Evolutionary conservation across 2,113 vertebrate species (phyloP), one percentile per base, ranked within the genome.

Genomic region (Ictalurus punctatus): DNA sequence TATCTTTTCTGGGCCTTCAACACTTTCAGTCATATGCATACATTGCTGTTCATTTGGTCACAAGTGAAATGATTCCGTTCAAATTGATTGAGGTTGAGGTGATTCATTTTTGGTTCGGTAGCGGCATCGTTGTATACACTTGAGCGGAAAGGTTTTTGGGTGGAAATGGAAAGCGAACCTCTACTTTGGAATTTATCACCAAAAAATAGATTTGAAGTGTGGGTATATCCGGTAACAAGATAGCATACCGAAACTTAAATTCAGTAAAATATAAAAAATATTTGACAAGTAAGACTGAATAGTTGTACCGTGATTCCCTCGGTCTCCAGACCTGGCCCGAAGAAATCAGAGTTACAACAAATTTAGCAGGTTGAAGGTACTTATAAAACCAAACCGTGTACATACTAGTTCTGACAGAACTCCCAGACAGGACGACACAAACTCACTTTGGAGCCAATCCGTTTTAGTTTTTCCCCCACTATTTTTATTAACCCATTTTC

Each of bases 1-100:
- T 90, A 86, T 79, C 82, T 90, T 74, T 59, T 83, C 27, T 10
- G 25, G 44, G 48, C 69, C 19, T 44, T 69, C 17, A n/a, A 58
- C 37, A 25, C 54, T 13, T 44, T 81, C 3, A 40, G 37, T n/a
- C 54, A 63, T 78, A 58, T 87, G 54, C 56, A 81, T 85, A 61
- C 0, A 61, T 80, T 48, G 74, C 65, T 6, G 10, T 65, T 16
- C 23, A 56, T 86, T 83, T 65, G 23, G 34, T 83, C 14, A 65
- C 21, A 44, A 78, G 12, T 37, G 14, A 58, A 81, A 56, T 3
- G 48, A 52, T 80, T n/a, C 10, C 74, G 52, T 78, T 27, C 12
- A 19, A 12, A 52, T 80, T n/a, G 16, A 54, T 79, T 52, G 23
- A n/a, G 4, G 6, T 17, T 4, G 27, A 80, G 52, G 6, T 34